phyloP scores from a whole-genome alignment of 2,113 vertebrate species.

The Brachypodius melanocephalos region DNA sequence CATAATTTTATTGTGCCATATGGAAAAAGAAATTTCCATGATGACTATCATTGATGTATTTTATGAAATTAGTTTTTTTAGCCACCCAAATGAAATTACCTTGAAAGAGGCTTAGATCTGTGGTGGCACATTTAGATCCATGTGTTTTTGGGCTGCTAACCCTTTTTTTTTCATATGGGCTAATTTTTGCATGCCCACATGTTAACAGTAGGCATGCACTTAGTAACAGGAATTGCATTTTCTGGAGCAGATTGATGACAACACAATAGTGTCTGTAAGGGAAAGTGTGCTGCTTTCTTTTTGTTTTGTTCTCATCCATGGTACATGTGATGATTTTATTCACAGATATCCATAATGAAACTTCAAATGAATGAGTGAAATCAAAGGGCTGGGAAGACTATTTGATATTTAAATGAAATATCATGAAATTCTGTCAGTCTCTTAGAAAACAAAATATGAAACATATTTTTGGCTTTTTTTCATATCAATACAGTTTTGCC shows the following conservation, averaged over 20 bases:
- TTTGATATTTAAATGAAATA: background rate
- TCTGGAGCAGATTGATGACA: background rate
- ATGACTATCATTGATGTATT: background rate
- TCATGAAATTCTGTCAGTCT: background rate
- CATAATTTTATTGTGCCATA: background rate
- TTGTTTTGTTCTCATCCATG: background rate
- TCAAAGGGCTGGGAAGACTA: rapidly evolving
- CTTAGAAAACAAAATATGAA: background rate
- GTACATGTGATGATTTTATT: background rate
- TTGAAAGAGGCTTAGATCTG: background rate
- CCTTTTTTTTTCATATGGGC: background rate
- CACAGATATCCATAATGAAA: background rate
- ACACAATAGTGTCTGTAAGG: background rate
- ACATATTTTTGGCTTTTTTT: background rate
- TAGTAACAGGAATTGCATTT: background rate
- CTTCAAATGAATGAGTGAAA: background rate
- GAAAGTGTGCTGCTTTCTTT: background rate
- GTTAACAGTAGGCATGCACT: background rate
- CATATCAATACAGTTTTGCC: background rate
- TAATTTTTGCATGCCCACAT: background rate
- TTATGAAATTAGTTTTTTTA: background rate
- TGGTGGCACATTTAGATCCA: background rate
- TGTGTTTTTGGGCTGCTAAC: background rate
- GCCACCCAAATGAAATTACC: background rate
- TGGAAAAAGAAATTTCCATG: background rate